Base-by-base conservation (phyloP, 2,113 vertebrate genomes). In the Caretta caretta region DNA sequence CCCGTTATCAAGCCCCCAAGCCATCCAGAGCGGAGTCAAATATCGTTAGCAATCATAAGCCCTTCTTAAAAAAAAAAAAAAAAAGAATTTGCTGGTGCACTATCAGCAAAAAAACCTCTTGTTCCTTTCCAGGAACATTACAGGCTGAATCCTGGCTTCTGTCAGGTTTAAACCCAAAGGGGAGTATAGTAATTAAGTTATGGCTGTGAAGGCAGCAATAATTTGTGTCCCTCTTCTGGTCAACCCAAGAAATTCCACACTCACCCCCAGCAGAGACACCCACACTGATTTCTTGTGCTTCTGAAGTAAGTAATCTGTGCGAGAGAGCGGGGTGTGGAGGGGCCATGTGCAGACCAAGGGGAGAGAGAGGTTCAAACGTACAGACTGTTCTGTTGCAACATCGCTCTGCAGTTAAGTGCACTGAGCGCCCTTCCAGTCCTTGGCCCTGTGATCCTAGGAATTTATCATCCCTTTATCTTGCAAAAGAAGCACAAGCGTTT, bases 161-260 rank as follows among this genome's bases (percentile, higher is more conserved):
- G 79, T 48, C 16, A 10, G 57, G 83, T 54, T 87, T 85, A 42
- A 95, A 59, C 31, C 87, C 95, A 57, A 42, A 76, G 57, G 92
- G 89, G 94, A 97, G 84, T 8, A 53, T 19, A 53, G 51, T 54
- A 56, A 92, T 95, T 25, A 42, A n/a, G 35, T 57, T 29, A 38
- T 88, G 84, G 87, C 83, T 75, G 59, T 69, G 93, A 93, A 93
- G 86, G 76, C 84, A 85, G 50, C 90, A 87, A 90, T 29, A 59
- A 85, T 56, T 57, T 0, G 0, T 94, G 93, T 92, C 90, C 90
- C 48, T 82, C 54, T n/a, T 80, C 76, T 79, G 59, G 48, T 87
- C 1, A 1, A 83, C 89, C 78, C 92, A 65, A 48, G 89, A 82
- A 87, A 83, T 93, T 93, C 89, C 1, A 0, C 57, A 80, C 29